Conservation (phyloP, 2,888 invertebrate species). For the Acholoe squamosa region DNA sequence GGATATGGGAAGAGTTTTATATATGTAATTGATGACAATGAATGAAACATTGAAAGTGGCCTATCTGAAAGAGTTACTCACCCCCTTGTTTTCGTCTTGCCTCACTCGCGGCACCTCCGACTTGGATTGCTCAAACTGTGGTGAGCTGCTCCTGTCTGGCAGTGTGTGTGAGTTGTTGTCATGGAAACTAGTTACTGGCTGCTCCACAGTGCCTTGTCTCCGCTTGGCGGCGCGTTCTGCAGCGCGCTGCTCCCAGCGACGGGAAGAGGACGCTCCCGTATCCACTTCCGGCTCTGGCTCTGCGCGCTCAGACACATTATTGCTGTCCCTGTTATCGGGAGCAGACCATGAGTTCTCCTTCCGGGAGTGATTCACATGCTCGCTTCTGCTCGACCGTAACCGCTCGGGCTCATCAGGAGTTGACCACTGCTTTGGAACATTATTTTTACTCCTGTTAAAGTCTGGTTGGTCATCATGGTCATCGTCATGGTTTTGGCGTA, state of each 20-base stretch:
- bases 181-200: not conserved
- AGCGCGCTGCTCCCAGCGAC: slow-evolving; percentile 37
- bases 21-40: too few relatives aligned
- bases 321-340: not conserved
- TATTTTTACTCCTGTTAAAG: not conserved
- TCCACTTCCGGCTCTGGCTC: not conserved
- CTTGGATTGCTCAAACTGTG: not conserved
- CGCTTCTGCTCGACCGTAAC: not conserved
- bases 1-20: too few relatives aligned
- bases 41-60: too few relatives aligned
- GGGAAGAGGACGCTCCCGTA: not conserved
- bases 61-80: slow-evolving; percentile 1
- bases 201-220: not conserved
- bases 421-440: not conserved
- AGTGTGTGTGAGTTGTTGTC: slow-evolving; percentile 9
- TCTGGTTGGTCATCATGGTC: not conserved
- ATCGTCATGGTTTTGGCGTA: not conserved
- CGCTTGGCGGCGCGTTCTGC: slow-evolving; percentile 27
- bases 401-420: not conserved
- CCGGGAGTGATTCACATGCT: not conserved
- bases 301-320: not conserved
- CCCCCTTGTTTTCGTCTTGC: slow-evolving; percentile 51
- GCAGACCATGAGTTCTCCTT: slow-evolving; percentile 13
- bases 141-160: slow-evolving; percentile 49
- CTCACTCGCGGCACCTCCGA: slow-evolving; percentile 8